Evolutionary conservation across 2,113 vertebrate genomes (phyloP), one percentile per base, ranked within the genome.

Genomic region (Ariopsis seemanni): DNA sequence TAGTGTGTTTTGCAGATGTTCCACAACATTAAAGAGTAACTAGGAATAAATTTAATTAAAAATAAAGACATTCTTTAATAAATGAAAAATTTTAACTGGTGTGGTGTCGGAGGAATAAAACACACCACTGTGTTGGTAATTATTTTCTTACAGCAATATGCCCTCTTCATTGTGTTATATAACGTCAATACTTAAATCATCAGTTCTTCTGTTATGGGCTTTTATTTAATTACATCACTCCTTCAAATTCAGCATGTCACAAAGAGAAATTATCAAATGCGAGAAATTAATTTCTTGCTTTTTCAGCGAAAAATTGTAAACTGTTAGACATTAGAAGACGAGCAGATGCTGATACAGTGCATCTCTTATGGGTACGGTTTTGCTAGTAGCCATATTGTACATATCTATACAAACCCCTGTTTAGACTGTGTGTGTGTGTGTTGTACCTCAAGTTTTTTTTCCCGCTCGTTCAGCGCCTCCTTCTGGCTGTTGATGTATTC

Each of bases 401-500:
- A n/a, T n/a, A n/a, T 7, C 10, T n/a, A 7, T 50, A 22, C 17
- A 22, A 77, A 77, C 50, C 42, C 42, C 17, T 52, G 53, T 17
- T 27, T 55, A 55, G 6, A 53, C 7, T 57, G 55, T 25, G 20
- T 52, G 42, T 52, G 18, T 74, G 67, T 12, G 65, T 27, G 65
- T 27, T 52, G 4, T 93, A 96, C 98, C 94, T 99, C 98, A 15
- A 99, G 95, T 88, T 99, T 99, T 91, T 97, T 99, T 94, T 99
- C 98, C 62, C 99, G 97, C 92, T 99, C 97, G 0, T 92, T 95
- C 82, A 99, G 93, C 67, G 97, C 96, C 5, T 99, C 98, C 92
- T 97, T 99, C 95, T 99, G 98, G 90, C 96, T 98, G 95, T 95
- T 94, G 87, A 98, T 99, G 92, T 99, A 99, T 86, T 99, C 98